Evolutionary conservation across 2,888 invertebrate species (phyloP).

Genomic region (Cheilosia impressa): DNA sequence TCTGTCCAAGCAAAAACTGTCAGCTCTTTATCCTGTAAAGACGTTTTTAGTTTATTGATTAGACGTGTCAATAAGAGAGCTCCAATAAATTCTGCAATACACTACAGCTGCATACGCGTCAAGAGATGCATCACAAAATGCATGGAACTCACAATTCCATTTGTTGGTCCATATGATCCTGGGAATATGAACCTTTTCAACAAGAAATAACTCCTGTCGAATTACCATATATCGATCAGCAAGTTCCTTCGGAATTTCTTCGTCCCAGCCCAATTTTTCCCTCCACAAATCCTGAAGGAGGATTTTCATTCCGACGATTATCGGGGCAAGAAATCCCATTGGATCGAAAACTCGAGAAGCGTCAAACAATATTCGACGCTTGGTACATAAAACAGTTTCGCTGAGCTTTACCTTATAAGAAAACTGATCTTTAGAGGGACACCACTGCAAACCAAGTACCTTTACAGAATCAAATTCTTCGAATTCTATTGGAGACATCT

Average conservation of each 20-base stretch:
- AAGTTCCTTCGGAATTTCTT: slow-evolving; percentile 1
- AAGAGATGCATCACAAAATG: slow-evolving; percentile 36
- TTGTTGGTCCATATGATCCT: slow-evolving; percentile 23
- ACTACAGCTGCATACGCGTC: slow-evolving; percentile 47
- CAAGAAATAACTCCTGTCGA: neutral
- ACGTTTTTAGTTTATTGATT: slow-evolving; percentile 10
- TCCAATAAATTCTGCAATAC: slow-evolving; percentile 26
- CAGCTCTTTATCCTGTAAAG: slow-evolving; percentile 22
- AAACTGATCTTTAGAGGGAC: slow-evolving; percentile 40
- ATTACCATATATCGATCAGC: slow-evolving; percentile 19
- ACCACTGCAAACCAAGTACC: slow-evolving; percentile 34
- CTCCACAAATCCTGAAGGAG: slow-evolving; percentile 30
- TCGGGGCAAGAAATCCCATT: slow-evolving; percentile 18
- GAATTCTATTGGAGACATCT: slow-evolving; percentile 34
- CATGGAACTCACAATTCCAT: neutral
- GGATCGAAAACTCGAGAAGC: slow-evolving; percentile 32
- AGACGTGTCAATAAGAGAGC: slow-evolving; percentile 7
- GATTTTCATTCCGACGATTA: slow-evolving; percentile 16
- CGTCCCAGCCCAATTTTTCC: slow-evolving; percentile 5
- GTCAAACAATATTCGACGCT: slow-evolving; percentile 23
- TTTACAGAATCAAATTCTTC: slow-evolving; percentile 24
- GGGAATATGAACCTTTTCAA: slow-evolving; percentile 9
- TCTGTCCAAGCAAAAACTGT: slow-evolving; percentile 58
- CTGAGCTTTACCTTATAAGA: slow-evolving; percentile 22
- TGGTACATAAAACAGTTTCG: neutral